Conservation (phyloP, 2,797 vertebrate genomes). For the Pseudopleuronectes americanus region DNA sequence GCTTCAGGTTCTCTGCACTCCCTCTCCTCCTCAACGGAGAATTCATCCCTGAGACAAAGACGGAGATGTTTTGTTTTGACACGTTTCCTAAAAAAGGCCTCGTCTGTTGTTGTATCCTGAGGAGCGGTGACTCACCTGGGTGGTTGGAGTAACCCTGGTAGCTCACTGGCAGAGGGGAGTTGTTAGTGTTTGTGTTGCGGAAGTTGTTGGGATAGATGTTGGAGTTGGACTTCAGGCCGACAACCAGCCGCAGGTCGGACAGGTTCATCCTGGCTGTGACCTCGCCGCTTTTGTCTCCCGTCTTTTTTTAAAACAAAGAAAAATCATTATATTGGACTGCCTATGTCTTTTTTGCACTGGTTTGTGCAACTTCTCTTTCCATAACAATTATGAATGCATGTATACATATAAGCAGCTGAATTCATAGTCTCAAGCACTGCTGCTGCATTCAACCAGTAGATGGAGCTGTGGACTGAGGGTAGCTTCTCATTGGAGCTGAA, state of each 20-base stretch:
- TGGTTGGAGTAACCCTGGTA: slow-evolving; percentile 73
- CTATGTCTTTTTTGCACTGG: neutral
- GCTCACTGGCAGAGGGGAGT: slow-evolving; percentile 79
- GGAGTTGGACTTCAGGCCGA: slow-evolving; percentile 84
- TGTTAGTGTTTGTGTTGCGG: slow-evolving; percentile 85
- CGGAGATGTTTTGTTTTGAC: no score
- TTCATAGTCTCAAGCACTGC: neutral
- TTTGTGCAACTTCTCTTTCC: no score
- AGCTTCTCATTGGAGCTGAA: slow-evolving; percentile 26
- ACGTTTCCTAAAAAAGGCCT: neutral
- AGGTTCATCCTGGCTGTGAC: slow-evolving; percentile 94
- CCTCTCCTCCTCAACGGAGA: slow-evolving; percentile 79
- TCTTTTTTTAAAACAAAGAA: slow-evolving; percentile 73
- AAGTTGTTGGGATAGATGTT: slow-evolving; percentile 59
- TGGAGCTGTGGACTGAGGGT: slow-evolving; percentile 43
- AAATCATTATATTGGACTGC: neutral
- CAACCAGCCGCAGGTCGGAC: slow-evolving; percentile 94
- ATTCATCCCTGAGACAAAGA: slow-evolving; percentile 79
- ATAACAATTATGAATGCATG: no score
- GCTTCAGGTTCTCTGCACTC: slow-evolving; percentile 91
- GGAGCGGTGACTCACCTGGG: slow-evolving; percentile 72
- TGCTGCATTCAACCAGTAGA: slow-evolving; percentile 56
- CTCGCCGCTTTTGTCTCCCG: slow-evolving; percentile 92
- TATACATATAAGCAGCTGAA: neutral
- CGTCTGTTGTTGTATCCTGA: no score